Base-by-base conservation (phyloP, 2,888 invertebrate species). In the Hypercompe scribonia region DNA sequence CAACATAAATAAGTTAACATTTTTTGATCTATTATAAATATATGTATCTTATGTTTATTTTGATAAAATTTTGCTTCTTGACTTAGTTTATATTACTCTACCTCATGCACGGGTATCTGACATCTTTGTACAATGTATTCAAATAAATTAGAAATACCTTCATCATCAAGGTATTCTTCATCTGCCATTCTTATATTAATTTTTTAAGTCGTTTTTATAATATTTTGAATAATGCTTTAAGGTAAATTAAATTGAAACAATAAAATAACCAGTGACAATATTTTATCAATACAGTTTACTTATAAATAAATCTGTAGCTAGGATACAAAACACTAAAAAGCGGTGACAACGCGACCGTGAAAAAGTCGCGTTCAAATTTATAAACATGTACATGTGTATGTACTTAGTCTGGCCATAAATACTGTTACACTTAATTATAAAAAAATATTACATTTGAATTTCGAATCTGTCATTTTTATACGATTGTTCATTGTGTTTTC, bases 111-210 rank as follows among this genome's bases (percentile, higher is more conserved):
- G 8, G 50, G 24, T n/a, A 13, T 28, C 24, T 28, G 54, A 58
- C 15, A 28, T 15, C 28, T 58, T 58, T 28, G 28, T 28, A 58
- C 13, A 28, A 28, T 28, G 8, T 15, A 31, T 61, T 31, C 7
- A 31, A 61, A 28, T 5, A 5, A 31, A 18, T 61, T 28, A 15
- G 15, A 61, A 2, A 61, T 50, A 21, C 73, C 65, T 69, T 83
- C 83, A 78, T 86, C 86, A 68, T 86, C 86, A 69, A 83, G 88
- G 74, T 79, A 86, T 73, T 68, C 80, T 74, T 72, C 68, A 61
- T 66, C 76, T 70, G 64, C 61, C 70, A 77, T 66, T 65, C 65
- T 67, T 66, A 58, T 8, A 61, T 11, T 1, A 61, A 61, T 15
- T 0, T 18, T 5, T 31, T 18, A 61, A 31, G 4, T 61, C 18